Percentiles rank a stretch among this genome's conserved stretches.
Conservation (phyloP, 2,797 vertebrate genomes). For the Hemibagrus guttatus region DNA sequence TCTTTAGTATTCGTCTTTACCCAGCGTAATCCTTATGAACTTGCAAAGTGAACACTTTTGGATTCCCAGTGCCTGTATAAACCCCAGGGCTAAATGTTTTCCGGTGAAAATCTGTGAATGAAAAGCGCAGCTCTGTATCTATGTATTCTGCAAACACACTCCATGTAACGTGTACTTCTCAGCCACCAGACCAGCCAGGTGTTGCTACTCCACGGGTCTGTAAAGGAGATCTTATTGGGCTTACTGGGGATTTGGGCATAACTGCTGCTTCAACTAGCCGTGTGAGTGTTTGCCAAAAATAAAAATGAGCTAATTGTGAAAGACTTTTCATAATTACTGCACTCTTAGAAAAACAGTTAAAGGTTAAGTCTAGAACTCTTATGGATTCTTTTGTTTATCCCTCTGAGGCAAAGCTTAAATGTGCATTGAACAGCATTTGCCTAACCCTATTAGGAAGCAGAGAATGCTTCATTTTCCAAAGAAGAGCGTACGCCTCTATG, state of each 20-base stretch:
- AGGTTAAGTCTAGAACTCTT: neutral
- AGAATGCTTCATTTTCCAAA: neutral
- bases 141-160: neutral
- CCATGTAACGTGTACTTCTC: neutral
- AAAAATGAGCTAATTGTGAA: slow-evolving; percentile 20
- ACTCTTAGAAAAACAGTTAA: neutral
- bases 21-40: neutral
- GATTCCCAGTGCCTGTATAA: neutral
- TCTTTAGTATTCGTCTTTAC: slow-evolving; percentile 12
- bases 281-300: slow-evolving; percentile 3
- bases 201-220: slow-evolving; percentile 8
- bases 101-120: neutral
- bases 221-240: slow-evolving; percentile 20
- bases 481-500: neutral
- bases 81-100: neutral
- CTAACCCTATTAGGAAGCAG: slow-evolving; percentile 11
- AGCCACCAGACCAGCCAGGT: neutral
- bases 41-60: neutral
- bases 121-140: neutral
- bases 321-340: slow-evolving; percentile 1
- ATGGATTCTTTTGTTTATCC: slow-evolving; percentile 20
- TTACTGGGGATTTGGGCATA: slow-evolving; percentile 22
- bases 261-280: neutral
- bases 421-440: neutral
- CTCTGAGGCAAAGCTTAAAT: neutral